phyloP scores from a whole-genome alignment of 2,113 vertebrate species.

The Oreochromis niloticus region DNA sequence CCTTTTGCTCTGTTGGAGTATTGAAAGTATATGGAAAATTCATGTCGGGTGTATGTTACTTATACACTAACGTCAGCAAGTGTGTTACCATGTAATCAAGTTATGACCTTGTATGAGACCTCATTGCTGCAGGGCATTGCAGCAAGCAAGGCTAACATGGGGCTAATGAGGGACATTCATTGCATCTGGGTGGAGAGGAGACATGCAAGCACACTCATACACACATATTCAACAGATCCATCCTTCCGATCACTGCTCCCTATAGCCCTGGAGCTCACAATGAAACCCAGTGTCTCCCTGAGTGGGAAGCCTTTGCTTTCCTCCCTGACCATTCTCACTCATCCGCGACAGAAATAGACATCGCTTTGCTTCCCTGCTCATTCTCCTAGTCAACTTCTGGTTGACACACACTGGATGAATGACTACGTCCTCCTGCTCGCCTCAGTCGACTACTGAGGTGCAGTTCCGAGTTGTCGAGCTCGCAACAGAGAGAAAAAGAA shows the following conservation, averaged over 20 bases:
- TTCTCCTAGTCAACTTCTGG: slow-evolving; percentile 60
- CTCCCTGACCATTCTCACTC: slow-evolving; percentile 59
- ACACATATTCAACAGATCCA: slow-evolving; percentile 53
- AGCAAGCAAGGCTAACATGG: slow-evolving; percentile 62
- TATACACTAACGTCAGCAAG: slow-evolving; percentile 34
- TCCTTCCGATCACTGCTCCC: slow-evolving; percentile 68
- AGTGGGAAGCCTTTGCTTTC: slow-evolving; percentile 47
- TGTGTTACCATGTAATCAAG: slow-evolving; percentile 62
- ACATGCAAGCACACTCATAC: slow-evolving; percentile 6
- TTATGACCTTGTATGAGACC: slow-evolving; percentile 57
- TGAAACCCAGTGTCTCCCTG: slow-evolving; percentile 55
- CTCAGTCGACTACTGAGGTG: slow-evolving; percentile 49
- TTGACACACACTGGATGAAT: slow-evolving; percentile 62
- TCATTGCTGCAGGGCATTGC: slow-evolving; percentile 54
- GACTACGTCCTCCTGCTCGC: slow-evolving; percentile 52
- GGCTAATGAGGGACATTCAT: slow-evolving; percentile 69
- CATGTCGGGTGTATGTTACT: slow-evolving; percentile 13
- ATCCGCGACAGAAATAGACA: slow-evolving; percentile 64
- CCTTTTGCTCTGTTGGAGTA: not conserved
- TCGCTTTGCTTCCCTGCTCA: slow-evolving; percentile 63
- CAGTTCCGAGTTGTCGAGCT: slow-evolving; percentile 57
- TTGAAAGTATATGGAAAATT: not conserved
- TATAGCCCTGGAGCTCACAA: slow-evolving; percentile 61
- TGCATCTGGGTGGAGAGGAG: slow-evolving; percentile 45
- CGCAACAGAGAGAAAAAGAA: slow-evolving; percentile 51